Evolutionary conservation across 2,113 vertebrate species (phyloP).

Genomic region (Zeus faber): DNA sequence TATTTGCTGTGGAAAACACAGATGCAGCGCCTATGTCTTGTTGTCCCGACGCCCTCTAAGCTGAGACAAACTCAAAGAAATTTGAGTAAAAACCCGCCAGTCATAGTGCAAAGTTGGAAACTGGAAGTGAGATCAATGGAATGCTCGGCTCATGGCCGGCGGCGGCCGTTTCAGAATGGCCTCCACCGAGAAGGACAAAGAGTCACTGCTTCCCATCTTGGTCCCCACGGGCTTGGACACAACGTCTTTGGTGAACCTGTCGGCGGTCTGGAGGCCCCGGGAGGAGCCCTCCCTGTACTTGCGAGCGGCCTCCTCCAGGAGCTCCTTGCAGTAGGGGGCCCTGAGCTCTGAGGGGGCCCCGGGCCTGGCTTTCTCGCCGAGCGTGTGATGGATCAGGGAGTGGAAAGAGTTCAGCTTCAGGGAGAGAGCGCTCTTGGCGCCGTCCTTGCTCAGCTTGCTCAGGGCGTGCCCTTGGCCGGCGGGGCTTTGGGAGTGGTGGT

Average conservation of each 20-base stretch:
- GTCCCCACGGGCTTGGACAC: conserved; percentile 79
- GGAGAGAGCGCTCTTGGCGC: conserved; percentile 69
- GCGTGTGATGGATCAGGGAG: conserved; percentile 83
- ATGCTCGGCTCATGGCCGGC: conserved; percentile 78
- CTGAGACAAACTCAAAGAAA: neutral
- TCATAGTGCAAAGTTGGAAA: conserved; percentile 45
- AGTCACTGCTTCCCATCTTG: conserved; percentile 81
- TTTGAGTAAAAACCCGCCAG: conserved; percentile 12
- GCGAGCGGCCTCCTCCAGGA: conserved; percentile 83
- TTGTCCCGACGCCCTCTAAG: neutral
- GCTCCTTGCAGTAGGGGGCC: conserved; percentile 81
- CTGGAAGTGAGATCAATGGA: conserved; percentile 63
- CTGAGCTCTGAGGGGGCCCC: conserved; percentile 69
- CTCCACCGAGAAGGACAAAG: conserved; percentile 94
- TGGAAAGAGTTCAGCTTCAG: conserved; percentile 86
- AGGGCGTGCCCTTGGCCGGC: conserved; percentile 72
- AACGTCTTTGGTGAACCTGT: conserved; percentile 81
- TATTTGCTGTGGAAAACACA: conserved; percentile 4
- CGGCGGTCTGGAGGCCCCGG: conserved; percentile 73
- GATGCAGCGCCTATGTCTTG: conserved; percentile 26
- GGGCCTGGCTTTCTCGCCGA: conserved; percentile 73
- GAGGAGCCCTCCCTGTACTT: conserved; percentile 80
- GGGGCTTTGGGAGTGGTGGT: conserved; percentile 44
- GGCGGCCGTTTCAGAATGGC: conserved; percentile 91
- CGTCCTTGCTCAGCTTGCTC: conserved; percentile 83